phyloP scores from a whole-genome alignment of 2,113 vertebrate genomes.

The Clarias gariepinus region DNA sequence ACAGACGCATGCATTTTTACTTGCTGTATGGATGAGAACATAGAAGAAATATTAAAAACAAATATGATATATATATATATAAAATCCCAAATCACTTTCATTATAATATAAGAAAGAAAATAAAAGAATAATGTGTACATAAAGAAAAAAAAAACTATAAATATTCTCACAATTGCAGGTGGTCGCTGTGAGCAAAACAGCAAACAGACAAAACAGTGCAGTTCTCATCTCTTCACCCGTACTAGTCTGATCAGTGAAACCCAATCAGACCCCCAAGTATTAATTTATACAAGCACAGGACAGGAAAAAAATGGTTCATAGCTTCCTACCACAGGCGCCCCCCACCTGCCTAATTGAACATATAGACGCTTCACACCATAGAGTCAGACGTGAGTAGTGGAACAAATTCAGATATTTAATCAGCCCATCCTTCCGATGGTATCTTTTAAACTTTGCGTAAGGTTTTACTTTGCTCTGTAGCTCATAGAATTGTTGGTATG shows the following conservation, averaged over 20 bases:
- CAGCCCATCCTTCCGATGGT: background rate
- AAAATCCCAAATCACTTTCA: background rate
- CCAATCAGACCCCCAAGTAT: background rate
- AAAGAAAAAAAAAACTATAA: background rate
- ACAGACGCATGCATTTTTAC: slow-evolving; percentile 10
- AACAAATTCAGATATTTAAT: slow-evolving; percentile 10
- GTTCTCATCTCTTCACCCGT: slow-evolving; percentile 15
- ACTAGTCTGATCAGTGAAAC: slow-evolving; percentile 1
- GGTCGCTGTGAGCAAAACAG: slow-evolving; percentile 17
- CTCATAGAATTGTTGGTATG: background rate
- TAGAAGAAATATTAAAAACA: background rate
- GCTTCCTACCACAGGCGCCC: slow-evolving; percentile 37
- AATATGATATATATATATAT: too few species aligned
- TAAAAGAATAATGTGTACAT: background rate
- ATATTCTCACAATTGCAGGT: slow-evolving; percentile 36
- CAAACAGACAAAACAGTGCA: slow-evolving; percentile 28
- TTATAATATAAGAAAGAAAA: background rate
- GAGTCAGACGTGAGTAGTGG: background rate
- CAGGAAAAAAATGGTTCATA: slow-evolving; percentile 43
- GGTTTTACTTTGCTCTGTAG: background rate
- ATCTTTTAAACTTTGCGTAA: background rate
- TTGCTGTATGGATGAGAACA: background rate
- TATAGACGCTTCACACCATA: slow-evolving; percentile 13
- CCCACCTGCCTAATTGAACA: background rate
- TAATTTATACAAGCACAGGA: slow-evolving; percentile 35